Conservation (phyloP, 35 echinoderm and acorn worm genomes). For the Ophioderma brevispina region DNA sequence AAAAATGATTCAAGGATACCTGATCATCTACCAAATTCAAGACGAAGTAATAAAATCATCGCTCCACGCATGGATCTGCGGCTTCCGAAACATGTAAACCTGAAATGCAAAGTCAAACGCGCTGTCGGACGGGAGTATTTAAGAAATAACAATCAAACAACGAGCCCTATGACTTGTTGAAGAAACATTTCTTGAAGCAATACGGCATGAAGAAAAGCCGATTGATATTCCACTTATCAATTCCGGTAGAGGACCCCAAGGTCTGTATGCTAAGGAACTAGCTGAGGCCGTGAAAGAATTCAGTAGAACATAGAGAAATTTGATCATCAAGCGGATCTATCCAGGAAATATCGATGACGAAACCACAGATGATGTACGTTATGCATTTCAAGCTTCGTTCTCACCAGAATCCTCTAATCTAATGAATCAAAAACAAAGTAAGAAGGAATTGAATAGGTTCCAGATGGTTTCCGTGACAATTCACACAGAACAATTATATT, state of each 20-base stretch:
- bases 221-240: slow-evolving; percentile 8
- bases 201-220: neutral
- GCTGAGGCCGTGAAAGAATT: slow-evolving; percentile 1
- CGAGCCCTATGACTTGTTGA: neutral
- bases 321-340: neutral
- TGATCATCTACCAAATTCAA: no score
- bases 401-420: no score
- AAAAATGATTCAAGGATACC: no score
- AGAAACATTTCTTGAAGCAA: neutral
- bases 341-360: neutral
- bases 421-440: no score
- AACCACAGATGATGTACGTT: neutral
- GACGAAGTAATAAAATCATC: no score
- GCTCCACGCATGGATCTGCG: no score
- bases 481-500: neutral
- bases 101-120: neutral
- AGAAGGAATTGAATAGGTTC: no score
- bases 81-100: no score
- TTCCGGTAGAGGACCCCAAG: slow-evolving; percentile 13
- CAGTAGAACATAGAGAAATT: neutral
- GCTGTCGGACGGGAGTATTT: slow-evolving; percentile 1
- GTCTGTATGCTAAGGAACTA: neutral
- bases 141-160: neutral
- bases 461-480: no score
- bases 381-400: no score